Conservation (phyloP, 2,888 invertebrate species). For the Nomada lathburiana region DNA sequence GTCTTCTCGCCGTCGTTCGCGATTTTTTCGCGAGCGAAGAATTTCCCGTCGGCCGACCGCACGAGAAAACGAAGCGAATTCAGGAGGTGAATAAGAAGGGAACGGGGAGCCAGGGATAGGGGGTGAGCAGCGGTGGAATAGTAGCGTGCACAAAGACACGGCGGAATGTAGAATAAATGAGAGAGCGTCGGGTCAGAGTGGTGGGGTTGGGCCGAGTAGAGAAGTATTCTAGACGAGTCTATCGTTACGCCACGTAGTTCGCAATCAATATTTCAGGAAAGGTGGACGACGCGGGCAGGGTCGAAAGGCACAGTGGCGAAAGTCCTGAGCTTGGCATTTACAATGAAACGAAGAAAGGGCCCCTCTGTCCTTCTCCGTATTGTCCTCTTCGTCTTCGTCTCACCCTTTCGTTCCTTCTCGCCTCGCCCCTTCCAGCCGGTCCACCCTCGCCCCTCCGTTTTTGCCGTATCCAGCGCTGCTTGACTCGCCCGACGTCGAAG, state of each 20-base stretch:
- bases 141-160: conserved; percentile 31
- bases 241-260: conserved; percentile 73
- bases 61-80: background rate
- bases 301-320: conserved; percentile 63
- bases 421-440: conserved; percentile 4
- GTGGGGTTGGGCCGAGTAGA: background rate
- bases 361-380: conserved; percentile 58
- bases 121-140: conserved; percentile 1
- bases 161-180: conserved; percentile 49
- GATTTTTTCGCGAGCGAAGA: conserved; percentile 34
- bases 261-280: conserved; percentile 82
- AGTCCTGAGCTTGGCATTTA: conserved; percentile 74
- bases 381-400: conserved; percentile 44
- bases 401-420: conserved; percentile 18
- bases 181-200: background rate
- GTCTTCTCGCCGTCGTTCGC: background rate
- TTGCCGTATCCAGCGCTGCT: conserved; percentile 62
- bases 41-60: background rate
- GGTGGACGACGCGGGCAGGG: conserved; percentile 69
- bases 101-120: background rate
- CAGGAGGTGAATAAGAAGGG: background rate
- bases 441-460: background rate
- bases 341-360: conserved; percentile 79
- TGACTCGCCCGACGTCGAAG: conserved; percentile 79
- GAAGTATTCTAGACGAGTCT: conserved; percentile 71